Conservation (phyloP, 2,888 invertebrate genomes). For the Drosophila falleni region DNA sequence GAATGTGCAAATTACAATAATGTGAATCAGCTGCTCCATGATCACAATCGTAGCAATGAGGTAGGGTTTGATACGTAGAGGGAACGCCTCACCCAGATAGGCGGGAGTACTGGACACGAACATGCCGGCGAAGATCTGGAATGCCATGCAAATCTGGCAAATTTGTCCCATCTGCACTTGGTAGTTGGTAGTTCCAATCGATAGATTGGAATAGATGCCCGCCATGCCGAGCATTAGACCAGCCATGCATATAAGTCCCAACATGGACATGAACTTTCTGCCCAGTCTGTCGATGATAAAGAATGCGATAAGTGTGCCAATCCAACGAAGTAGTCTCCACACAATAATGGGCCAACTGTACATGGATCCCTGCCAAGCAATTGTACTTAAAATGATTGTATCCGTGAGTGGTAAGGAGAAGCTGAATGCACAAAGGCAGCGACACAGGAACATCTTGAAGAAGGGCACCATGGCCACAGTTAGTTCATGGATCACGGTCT, state of each 20-base stretch:
- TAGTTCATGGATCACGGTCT: slow-evolving; percentile 45
- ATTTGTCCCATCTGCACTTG: slow-evolving; percentile 48
- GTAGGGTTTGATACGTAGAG: slow-evolving; percentile 69
- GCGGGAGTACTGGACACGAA: slow-evolving; percentile 70
- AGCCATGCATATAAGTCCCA: slow-evolving; percentile 60
- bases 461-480: slow-evolving; percentile 62
- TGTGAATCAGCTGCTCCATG: slow-evolving; percentile 70
- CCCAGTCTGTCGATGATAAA: slow-evolving; percentile 64
- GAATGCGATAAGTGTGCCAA: slow-evolving; percentile 57
- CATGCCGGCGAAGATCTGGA: slow-evolving; percentile 74
- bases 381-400: slow-evolving; percentile 46
- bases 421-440: slow-evolving; percentile 74
- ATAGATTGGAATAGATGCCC: slow-evolving; percentile 42
- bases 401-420: slow-evolving; percentile 73
- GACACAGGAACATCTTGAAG: slow-evolving; percentile 69
- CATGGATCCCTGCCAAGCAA: neutral
- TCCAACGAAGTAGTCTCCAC: slow-evolving; percentile 62
- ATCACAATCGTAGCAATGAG: slow-evolving; percentile 64
- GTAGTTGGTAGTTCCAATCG: slow-evolving; percentile 10
- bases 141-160: slow-evolving; percentile 58
- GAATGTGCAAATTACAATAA: slow-evolving; percentile 58
- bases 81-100: slow-evolving; percentile 79
- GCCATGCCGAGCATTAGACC: slow-evolving; percentile 69
- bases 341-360: slow-evolving; percentile 62
- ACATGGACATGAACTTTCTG: slow-evolving; percentile 64